Evolutionary conservation across 1,140 invertebrate species (phyloP).

Genomic region (Arion vulgaris): DNA sequence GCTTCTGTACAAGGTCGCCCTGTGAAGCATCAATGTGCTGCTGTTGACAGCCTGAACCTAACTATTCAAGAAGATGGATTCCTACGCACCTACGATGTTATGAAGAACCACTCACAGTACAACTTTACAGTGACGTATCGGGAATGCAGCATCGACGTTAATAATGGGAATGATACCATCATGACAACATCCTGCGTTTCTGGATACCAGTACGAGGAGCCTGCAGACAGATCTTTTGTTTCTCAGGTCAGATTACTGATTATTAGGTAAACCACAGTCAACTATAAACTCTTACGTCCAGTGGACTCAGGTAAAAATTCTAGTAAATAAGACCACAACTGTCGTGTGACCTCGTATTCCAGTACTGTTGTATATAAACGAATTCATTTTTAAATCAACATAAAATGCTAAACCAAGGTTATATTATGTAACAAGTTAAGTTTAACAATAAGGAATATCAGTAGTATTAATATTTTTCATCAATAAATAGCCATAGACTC

Average conservation of each 20-base stretch:
- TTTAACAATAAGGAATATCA: too few species aligned
- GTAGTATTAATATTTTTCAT: too few species aligned
- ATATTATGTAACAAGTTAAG: too few species aligned
- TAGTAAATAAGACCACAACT: too few species aligned
- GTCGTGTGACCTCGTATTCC: too few species aligned
- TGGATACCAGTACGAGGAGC: constrained; percentile 15
- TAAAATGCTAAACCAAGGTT: too few species aligned
- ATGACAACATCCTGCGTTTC: neutral
- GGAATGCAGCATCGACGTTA: neutral
- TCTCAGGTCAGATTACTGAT: constrained; percentile 29
- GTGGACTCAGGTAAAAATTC: too few species aligned
- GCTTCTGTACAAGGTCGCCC: neutral
- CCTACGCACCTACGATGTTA: neutral
- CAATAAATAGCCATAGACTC: too few species aligned
- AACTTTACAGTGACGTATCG: constrained; percentile 10
- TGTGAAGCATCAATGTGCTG: neutral
- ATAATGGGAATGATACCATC: neutral
- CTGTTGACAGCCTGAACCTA: neutral
- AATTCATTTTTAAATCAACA: too few species aligned
- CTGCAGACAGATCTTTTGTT: constrained; percentile 18
- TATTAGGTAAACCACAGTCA: too few species aligned
- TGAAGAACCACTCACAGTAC: neutral
- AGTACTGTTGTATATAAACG: too few species aligned
- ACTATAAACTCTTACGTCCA: too few species aligned
- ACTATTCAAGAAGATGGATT: neutral